phyloP scores from a whole-genome alignment of 2,888 invertebrate genomes.

The Girardia tigrina region DNA sequence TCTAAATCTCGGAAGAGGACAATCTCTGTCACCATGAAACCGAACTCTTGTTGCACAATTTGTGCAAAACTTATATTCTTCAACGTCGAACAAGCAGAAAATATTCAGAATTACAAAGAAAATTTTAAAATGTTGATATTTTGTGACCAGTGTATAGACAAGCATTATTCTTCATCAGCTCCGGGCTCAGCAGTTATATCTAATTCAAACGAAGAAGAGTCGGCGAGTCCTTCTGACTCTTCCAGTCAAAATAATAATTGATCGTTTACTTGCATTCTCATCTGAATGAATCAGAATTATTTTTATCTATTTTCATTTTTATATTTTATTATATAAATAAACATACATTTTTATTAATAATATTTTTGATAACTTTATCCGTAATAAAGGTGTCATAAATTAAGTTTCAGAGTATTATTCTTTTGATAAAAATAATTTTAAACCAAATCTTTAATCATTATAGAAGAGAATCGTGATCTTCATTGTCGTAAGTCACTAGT shows the following conservation, averaged over 20 bases:
- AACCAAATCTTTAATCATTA: too few relatives aligned
- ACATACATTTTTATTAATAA: background rate
- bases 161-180: background rate
- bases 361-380: background rate
- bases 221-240: background rate
- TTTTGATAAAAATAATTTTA: too few relatives aligned
- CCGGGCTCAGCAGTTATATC: background rate
- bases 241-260: slow-evolving; percentile 5
- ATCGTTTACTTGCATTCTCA: background rate
- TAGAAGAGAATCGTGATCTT: too few relatives aligned
- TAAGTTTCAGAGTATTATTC: too few relatives aligned
- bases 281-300: background rate
- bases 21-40: background rate
- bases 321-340: slow-evolving; percentile 5
- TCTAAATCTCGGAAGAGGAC: background rate
- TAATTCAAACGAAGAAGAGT: slow-evolving; percentile 20
- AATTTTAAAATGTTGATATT: background rate
- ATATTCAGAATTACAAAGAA: background rate
- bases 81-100: background rate
- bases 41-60: slow-evolving; percentile 15
- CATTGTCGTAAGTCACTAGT: too few relatives aligned
- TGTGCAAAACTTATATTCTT: background rate
- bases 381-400: too few relatives aligned
- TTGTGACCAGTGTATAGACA: background rate
- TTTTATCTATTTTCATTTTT: background rate